These are phyloP conservation scores for Lepidurus packardi DNA, from an alignment of 1,140 invertebrate species.

Conservation along the genomic window DNA sequence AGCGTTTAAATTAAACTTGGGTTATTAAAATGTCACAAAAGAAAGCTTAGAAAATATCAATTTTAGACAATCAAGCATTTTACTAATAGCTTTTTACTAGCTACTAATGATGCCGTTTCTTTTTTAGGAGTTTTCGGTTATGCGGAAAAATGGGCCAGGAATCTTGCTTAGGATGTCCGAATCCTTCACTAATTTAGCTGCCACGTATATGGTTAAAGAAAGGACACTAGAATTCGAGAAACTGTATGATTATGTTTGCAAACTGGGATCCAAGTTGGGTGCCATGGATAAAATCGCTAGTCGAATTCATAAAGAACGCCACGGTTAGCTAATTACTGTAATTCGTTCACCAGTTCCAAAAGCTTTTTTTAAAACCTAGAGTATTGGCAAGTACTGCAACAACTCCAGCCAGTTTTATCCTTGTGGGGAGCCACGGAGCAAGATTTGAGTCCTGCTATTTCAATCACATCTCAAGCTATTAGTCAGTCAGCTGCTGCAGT, in stretches of 20 bases:
- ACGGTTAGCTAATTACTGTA: constrained; percentile 45
- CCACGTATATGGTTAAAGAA: constrained; percentile 53
- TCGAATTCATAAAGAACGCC: constrained; percentile 61
- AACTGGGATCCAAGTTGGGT: constrained; percentile 57
- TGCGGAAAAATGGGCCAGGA: constrained; percentile 57
- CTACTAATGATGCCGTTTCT: constrained; percentile 34
- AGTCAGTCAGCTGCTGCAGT: constrained; percentile 50
- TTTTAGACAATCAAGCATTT: background rate
- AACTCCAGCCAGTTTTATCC: constrained; percentile 53
- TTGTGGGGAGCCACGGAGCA: constrained; percentile 52
- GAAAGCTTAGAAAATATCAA: background rate
- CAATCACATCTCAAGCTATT: constrained; percentile 49
- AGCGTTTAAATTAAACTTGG: background rate
- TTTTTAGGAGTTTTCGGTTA: constrained; percentile 57
- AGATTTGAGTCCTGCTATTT: constrained; percentile 48
- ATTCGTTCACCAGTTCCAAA: background rate
- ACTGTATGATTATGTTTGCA: constrained; percentile 57
- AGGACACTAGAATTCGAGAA: constrained; percentile 59
- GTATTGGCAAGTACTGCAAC: constrained; percentile 52
- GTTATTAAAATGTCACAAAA: background rate
- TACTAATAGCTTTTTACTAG: too few relatives aligned
- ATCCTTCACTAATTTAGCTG: constrained; percentile 56
- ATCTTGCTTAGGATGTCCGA: constrained; percentile 54
- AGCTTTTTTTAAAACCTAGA: constrained; percentile 41
- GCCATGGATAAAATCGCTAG: constrained; percentile 60